Conservation (phyloP, 2,797 vertebrate species). For the Lacerta viridis region DNA sequence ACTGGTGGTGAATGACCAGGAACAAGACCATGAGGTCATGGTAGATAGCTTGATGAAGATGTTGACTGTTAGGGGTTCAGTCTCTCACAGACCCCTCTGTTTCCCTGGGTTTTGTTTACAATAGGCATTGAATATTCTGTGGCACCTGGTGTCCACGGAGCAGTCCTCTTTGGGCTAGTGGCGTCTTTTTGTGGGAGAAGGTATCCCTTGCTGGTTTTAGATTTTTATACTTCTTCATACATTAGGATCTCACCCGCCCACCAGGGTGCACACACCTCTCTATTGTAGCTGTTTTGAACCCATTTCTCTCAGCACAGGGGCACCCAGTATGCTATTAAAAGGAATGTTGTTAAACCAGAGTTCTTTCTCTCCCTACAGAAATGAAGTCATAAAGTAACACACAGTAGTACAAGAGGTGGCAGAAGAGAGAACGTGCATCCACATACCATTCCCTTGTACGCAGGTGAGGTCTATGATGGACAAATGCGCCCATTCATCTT, state of each 20-base stretch:
- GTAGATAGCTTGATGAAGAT: too few relatives aligned
- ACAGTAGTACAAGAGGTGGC: not conserved
- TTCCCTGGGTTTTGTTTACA: not conserved
- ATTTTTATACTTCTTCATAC: not conserved
- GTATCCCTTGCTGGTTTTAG: too few relatives aligned
- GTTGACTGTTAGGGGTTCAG: not conserved
- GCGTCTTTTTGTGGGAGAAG: not conserved
- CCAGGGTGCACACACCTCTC: not conserved
- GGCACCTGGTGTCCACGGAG: not conserved
- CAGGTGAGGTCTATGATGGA: constrained; percentile 9
- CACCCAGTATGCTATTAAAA: not conserved
- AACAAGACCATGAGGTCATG: too few relatives aligned
- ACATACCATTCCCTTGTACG: not conserved
- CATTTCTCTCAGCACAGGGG: not conserved
- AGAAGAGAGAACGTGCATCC: not conserved
- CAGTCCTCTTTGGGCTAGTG: not conserved
- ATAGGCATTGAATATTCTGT: not conserved
- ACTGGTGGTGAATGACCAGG: not conserved
- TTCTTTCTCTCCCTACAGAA: not conserved
- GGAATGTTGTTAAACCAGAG: too few relatives aligned
- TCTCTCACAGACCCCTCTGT: not conserved
- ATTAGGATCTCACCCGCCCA: too few relatives aligned
- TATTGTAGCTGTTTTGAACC: not conserved
- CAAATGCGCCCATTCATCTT: constrained; percentile 4
- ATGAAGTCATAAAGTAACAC: not conserved